phyloP scores from a whole-genome alignment of 92 coral and sea anemone genomes.

The Virgularia gustaviana region DNA sequence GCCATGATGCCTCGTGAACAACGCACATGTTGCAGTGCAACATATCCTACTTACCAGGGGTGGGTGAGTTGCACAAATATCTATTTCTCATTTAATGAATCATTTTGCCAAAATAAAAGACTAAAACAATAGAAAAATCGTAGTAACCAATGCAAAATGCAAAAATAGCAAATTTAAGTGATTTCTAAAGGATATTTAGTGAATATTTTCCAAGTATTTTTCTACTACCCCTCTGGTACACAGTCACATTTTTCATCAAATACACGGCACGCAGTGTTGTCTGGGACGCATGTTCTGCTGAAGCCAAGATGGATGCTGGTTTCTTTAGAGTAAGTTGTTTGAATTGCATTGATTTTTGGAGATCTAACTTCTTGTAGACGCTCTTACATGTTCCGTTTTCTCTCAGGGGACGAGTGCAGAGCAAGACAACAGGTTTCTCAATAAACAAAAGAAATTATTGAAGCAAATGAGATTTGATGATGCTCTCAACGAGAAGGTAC shows the following conservation, averaged over 20 bases:
- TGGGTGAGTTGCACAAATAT: neutral
- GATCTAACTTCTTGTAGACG: neutral
- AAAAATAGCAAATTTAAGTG: no score
- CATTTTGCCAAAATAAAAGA: no score
- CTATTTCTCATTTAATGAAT: no score
- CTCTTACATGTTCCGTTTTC: constrained; percentile 2
- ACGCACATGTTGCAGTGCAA: neutral
- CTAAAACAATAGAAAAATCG: no score
- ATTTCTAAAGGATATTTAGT: no score
- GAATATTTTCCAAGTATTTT: neutral
- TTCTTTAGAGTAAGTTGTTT: constrained; percentile 76
- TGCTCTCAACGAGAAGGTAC: constrained; percentile 65
- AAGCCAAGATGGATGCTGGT: constrained; percentile 73
- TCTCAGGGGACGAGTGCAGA: constrained; percentile 95
- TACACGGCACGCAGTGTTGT: constrained; percentile 1
- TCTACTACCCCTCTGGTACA: constrained; percentile 8
- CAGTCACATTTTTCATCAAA: no score
- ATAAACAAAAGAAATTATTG: constrained; percentile 91
- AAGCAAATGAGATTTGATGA: constrained; percentile 86
- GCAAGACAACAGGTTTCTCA: constrained; percentile 94
- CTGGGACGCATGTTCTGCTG: neutral
- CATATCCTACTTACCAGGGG: constrained; percentile 21
- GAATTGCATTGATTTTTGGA: neutral
- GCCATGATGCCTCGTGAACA: constrained; percentile 66
- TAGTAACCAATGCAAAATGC: no score